Conservation (phyloP, 2,113 vertebrate genomes). For the Spheniscus mendiculus region DNA sequence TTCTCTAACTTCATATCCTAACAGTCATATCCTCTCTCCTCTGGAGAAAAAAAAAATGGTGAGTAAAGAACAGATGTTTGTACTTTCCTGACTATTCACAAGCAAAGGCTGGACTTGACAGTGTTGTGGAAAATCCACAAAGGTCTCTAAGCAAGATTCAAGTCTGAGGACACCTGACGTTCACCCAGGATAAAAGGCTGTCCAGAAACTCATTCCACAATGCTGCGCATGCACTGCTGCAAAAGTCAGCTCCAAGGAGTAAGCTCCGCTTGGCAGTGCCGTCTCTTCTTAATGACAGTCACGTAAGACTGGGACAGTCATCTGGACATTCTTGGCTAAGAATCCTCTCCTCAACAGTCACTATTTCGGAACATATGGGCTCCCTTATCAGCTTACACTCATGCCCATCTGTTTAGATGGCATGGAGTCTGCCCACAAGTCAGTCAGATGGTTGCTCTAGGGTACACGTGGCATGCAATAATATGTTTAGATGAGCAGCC, state of each 20-base stretch:
- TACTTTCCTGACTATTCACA: not conserved
- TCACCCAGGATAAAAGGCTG: not conserved
- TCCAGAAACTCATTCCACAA: not conserved
- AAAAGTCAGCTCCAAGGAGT: not conserved
- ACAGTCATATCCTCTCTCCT: not conserved
- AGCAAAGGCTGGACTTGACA: not conserved
- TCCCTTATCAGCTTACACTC: constrained; percentile 62
- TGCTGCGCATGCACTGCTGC: not conserved
- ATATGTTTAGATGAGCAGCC: not conserved
- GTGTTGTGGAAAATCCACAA: not conserved
- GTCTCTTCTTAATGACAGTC: not conserved
- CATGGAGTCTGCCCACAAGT: constrained; percentile 46
- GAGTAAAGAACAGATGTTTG: not conserved
- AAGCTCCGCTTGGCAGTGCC: not conserved
- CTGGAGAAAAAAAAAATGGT: not conserved
- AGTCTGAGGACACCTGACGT: not conserved
- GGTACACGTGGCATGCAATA: constrained; percentile 6
- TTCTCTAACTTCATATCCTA: not conserved
- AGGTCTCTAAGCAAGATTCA: not conserved
- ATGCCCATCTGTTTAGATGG: constrained; percentile 65
- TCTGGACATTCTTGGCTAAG: constrained; percentile 61
- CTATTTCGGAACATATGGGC: constrained; percentile 69
- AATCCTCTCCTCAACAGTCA: constrained; percentile 15
- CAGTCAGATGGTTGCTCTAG: constrained; percentile 22
- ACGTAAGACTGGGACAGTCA: constrained; percentile 12